Conservation (phyloP, 2,113 vertebrate genomes). For the Shinisaurus crocodilurus region DNA sequence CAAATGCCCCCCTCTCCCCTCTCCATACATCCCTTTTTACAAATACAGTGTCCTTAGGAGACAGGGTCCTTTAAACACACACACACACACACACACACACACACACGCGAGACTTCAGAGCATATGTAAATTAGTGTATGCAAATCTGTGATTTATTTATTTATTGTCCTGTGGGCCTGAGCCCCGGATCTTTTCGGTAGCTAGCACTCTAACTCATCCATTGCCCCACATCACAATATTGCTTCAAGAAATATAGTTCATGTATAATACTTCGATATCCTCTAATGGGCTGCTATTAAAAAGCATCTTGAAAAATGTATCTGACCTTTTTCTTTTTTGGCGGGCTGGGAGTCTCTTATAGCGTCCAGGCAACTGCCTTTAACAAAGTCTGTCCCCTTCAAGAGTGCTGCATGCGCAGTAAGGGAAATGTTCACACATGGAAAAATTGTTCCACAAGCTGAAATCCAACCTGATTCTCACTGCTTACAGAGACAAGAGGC, state of each 20-base stretch:
- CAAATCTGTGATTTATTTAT: too few species aligned
- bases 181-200: too few species aligned
- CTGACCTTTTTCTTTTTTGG: background rate
- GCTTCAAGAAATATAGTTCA: background rate
- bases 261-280: slow-evolving; percentile 69
- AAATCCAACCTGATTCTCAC: background rate
- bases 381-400: background rate
- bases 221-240: background rate
- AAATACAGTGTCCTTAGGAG: too few species aligned
- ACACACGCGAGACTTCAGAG: too few species aligned
- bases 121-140: too few species aligned
- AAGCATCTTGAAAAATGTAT: background rate
- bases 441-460: background rate
- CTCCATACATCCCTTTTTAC: too few species aligned
- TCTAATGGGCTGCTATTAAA: slow-evolving; percentile 62
- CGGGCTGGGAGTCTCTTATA: too few species aligned
- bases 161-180: too few species aligned
- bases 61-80: too few species aligned
- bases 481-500: background rate
- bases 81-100: too few species aligned
- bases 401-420: too few species aligned
- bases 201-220: background rate
- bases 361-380: background rate
- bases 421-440: background rate
- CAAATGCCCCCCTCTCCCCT: too few species aligned